A percentile compares a stretch with the other conserved stretches of the same genome.
Conservation (phyloP, 2,888 invertebrate species). For the Noctua pronuba region DNA sequence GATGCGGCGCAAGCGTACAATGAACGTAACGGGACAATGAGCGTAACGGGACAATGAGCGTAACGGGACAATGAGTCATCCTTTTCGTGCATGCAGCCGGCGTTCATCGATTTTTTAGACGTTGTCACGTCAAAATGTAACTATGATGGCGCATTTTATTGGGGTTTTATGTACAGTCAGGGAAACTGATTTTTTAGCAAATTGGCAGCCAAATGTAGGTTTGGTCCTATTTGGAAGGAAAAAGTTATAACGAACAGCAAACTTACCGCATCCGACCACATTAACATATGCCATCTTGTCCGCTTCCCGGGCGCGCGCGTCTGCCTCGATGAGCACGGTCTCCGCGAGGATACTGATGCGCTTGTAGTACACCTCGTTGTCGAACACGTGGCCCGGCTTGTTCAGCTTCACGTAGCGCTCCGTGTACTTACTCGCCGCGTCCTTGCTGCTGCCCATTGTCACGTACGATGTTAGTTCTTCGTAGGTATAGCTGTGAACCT, state of each 20-base stretch:
- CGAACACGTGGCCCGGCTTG: constrained; percentile 73
- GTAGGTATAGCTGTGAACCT: constrained; percentile 83
- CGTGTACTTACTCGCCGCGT: constrained; percentile 75
- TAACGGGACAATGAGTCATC: too few relatives aligned
- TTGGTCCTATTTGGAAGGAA: too few relatives aligned
- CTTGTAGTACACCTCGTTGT: constrained; percentile 87
- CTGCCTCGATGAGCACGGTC: constrained; percentile 91
- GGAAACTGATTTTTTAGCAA: too few relatives aligned
- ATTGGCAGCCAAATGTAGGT: too few relatives aligned
- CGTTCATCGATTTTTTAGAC: too few relatives aligned
- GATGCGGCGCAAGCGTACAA: too few relatives aligned
- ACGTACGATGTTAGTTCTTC: constrained; percentile 79
- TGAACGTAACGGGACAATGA: too few relatives aligned
- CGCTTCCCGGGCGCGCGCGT: constrained; percentile 87
- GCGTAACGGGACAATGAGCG: too few relatives aligned
- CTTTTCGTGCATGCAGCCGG: too few relatives aligned
- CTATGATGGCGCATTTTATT: too few relatives aligned
- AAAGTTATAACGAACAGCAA: neutral
- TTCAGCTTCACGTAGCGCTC: constrained; percentile 77
- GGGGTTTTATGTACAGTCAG: too few relatives aligned
- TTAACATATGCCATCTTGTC: constrained; percentile 91
- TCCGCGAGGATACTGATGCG: constrained; percentile 91
- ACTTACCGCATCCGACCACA: constrained; percentile 89
- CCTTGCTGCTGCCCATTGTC: constrained; percentile 72
- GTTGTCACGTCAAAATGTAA: too few relatives aligned